Evolutionary conservation across 2,113 vertebrate genomes (phyloP).

Genomic region (Natator depressus): DNA sequence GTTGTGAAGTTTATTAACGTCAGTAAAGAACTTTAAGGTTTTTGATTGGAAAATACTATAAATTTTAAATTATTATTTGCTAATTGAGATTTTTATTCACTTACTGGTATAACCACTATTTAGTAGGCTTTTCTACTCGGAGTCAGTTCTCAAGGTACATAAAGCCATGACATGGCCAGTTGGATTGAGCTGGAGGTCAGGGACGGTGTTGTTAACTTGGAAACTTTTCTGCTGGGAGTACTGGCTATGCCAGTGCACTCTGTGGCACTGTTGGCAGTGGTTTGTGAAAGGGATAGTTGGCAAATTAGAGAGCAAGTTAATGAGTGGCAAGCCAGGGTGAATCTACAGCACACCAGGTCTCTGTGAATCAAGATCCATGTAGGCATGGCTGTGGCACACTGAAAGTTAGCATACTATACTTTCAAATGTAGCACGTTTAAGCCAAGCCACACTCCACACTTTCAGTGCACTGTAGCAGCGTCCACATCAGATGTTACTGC

Average conservation of each 20-base stretch:
- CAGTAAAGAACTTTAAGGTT: neutral
- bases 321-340: neutral
- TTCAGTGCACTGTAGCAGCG: too few species aligned
- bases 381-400: neutral
- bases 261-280: neutral
- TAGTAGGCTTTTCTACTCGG: neutral
- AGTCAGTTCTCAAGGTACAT: neutral
- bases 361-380: neutral
- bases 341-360: neutral
- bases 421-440: too few species aligned
- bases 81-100: neutral
- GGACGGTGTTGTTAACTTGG: neutral
- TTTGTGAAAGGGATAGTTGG: neutral
- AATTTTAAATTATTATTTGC: neutral
- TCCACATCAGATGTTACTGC: neutral
- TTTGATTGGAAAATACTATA: neutral
- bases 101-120: neutral
- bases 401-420: neutral
- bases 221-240: neutral
- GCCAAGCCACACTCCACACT: too few species aligned
- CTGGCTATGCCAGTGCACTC: neutral
- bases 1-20: neutral
- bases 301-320: neutral
- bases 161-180: neutral
- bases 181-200: neutral